Evolutionary conservation across 2,113 vertebrate genomes (phyloP).

Genomic region (Ursus arctos): DNA sequence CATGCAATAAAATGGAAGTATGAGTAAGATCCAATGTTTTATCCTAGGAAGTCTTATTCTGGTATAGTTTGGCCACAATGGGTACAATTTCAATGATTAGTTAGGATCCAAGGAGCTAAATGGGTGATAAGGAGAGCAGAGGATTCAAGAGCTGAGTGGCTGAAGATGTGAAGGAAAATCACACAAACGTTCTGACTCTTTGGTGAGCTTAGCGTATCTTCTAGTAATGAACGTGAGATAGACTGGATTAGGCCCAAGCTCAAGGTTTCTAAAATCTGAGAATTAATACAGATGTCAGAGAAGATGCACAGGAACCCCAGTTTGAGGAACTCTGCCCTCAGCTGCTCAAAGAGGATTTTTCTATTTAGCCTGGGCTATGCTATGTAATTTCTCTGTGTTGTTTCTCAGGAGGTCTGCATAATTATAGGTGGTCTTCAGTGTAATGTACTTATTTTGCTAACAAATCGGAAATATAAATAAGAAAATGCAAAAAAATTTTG

Average conservation of each 20-base stretch:
- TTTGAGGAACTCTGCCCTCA: background rate
- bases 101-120: background rate
- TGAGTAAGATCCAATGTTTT: background rate
- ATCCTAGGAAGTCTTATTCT: background rate
- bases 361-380: background rate
- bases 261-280: background rate
- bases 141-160: background rate
- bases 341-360: background rate
- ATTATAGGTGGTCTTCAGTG: background rate
- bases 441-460: background rate
- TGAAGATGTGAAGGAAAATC: background rate
- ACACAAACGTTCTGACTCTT: background rate
- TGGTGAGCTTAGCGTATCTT: background rate
- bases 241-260: background rate
- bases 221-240: background rate
- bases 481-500: background rate
- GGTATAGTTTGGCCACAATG: background rate
- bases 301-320: background rate
- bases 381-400: background rate
- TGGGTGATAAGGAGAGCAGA: background rate
- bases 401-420: background rate
- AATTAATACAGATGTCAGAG: background rate
- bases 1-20: background rate
- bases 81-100: background rate
- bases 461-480: background rate